These are phyloP conservation scores for Chymomyza amoena DNA, from an alignment of 2,888 invertebrate species.

Conservation along the genomic window DNA sequence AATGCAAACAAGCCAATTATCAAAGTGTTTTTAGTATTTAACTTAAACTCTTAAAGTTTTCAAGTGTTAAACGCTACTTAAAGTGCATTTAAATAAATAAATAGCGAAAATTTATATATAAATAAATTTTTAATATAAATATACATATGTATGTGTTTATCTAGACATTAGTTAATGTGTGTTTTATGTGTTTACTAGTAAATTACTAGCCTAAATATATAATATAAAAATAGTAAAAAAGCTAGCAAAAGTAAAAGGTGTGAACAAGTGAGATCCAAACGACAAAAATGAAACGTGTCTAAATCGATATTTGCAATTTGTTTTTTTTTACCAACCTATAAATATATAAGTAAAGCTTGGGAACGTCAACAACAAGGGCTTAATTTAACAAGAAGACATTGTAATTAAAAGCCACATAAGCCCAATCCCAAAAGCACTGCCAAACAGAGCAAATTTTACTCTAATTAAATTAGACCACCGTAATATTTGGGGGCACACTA, in stretches of 20 bases:
- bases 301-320: conserved; percentile 41
- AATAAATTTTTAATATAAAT: background rate
- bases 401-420: conserved; percentile 10
- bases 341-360: background rate
- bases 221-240: background rate
- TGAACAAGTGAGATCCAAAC: conserved; percentile 8
- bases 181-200: background rate
- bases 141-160: background rate
- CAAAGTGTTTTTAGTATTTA: background rate
- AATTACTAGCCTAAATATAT: background rate
- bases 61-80: conserved; percentile 9
- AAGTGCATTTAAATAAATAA: conserved; percentile 47
- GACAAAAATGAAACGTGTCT: conserved; percentile 3
- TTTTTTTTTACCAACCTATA: background rate
- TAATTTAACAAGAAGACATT: background rate
- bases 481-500: background rate
- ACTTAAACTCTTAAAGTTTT: background rate
- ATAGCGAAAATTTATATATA: background rate
- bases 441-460: conserved; percentile 27
- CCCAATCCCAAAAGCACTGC: conserved; percentile 37
- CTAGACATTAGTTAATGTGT: background rate
- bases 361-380: conserved; percentile 1
- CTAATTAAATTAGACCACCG: conserved; percentile 38
- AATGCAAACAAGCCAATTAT: conserved; percentile 5
- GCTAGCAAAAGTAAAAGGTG: conserved; percentile 12